Evolutionary conservation across 2,888 invertebrate species (phyloP), one percentile per base, ranked within the genome.

Genomic region (Hedychridium roseum): DNA sequence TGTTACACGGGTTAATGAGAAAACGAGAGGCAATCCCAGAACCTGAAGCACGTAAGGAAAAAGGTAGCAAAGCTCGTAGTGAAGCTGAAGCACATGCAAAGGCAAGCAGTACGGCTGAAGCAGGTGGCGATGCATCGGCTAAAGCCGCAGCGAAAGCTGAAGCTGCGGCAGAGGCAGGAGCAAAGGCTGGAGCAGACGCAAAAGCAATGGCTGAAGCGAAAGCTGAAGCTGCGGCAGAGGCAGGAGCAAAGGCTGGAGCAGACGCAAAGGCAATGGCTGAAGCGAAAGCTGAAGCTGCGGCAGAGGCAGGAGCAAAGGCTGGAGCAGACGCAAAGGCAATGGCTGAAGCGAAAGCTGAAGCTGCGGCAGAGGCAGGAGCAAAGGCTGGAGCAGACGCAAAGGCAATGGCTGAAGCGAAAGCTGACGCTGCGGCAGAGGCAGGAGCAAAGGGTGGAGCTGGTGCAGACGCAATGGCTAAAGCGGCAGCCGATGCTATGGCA

Each of bases 401-500:
- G n/a, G 23, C 23, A 9, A 9, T 4, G 9, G 23, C 23, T 23
- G 23, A 23, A 23, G 4, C 23, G 23, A 9, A 9, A 23, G 23
- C 23, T 23, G 9, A 23, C 9, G 23, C 23, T 9, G 23, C 4
- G 23, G 23, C 23, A n/a, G n/a, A n/a, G n/a, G n/a, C 9, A 23
- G 23, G 4, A 9, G 23, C 23, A 23, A 23, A 23, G 23, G 23
- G 4, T 23, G 5, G 5, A 23, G 23, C 23, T 12, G 3, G 12
- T 11, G 27, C 9, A 9, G 9, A 23, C 5, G 23, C 9, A 4
- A 7, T 27, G 3, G 27, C 27, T 7, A 27, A 44, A 47, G 42
- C 35, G 12, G 40, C 46, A 47, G 48, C 39, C 27, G 3, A 27
- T 4, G 27, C 51, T 51, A 34, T 32, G 35, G 34, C 31, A 36